Evolutionary conservation across 2,113 vertebrate genomes (phyloP).

Genomic region (Aegotheles bennettii): DNA sequence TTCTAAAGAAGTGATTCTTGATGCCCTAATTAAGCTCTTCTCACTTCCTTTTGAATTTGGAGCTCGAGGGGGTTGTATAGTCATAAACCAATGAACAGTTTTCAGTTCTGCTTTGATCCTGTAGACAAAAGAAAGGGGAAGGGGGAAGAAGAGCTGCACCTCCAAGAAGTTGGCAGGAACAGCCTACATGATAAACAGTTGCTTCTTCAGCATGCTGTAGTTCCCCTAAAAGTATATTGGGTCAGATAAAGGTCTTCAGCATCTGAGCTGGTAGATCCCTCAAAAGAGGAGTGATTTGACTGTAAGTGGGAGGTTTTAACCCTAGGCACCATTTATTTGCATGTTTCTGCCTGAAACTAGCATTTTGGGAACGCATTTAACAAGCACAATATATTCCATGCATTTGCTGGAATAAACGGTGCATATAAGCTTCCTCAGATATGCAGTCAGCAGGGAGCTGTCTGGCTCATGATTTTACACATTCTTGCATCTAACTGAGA

Average conservation of each 20-base stretch:
- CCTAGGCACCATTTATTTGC: conserved; percentile 49
- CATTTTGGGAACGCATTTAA: conserved; percentile 54
- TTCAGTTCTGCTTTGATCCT: neutral
- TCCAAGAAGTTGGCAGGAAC: neutral
- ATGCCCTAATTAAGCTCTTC: neutral
- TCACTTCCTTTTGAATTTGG: neutral
- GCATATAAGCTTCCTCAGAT: conserved; percentile 50
- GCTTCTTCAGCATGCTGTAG: conserved; percentile 24
- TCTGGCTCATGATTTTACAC: conserved; percentile 51
- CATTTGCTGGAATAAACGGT: conserved; percentile 45
- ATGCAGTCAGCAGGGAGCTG: conserved; percentile 57
- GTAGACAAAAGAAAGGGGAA: neutral
- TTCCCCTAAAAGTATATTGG: neutral
- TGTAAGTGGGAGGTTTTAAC: conserved; percentile 64
- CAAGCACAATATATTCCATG: conserved; percentile 49
- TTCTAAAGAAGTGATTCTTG: neutral
- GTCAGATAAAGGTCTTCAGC: conserved; percentile 49
- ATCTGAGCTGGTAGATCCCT: conserved; percentile 56
- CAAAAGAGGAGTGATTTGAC: conserved; percentile 57
- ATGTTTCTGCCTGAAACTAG: conserved; percentile 57
- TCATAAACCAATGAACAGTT: neutral
- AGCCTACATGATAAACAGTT: neutral
- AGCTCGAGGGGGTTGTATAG: neutral
- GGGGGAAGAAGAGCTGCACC: neutral
- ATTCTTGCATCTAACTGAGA: conserved; percentile 54